phyloP scores from a whole-genome alignment of 2,797 vertebrate species.

The Staurois parvus region DNA sequence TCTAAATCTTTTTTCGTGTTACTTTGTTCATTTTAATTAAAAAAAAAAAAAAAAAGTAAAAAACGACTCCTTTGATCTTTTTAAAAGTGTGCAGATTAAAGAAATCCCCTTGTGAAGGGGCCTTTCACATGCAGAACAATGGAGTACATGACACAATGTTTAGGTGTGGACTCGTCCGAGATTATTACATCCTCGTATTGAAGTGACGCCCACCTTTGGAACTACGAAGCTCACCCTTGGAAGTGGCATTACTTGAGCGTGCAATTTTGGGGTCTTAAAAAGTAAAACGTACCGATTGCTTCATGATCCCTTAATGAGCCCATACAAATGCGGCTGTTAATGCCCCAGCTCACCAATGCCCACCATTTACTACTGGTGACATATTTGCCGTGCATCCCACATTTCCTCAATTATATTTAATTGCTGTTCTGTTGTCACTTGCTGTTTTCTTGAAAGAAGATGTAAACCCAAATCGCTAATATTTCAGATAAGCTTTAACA shows the following conservation, averaged over 20 bases:
- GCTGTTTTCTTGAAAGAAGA: too few species aligned
- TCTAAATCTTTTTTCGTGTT: not conserved
- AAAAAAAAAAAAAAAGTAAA: too few species aligned
- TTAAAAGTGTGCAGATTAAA: constrained; percentile 9
- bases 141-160: not conserved
- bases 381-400: too few species aligned
- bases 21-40: not conserved
- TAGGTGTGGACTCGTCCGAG: constrained; percentile 12
- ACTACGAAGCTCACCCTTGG: not conserved
- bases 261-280: not conserved
- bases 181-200: not conserved
- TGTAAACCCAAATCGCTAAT: too few species aligned
- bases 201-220: too few species aligned
- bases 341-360: too few species aligned
- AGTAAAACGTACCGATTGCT: not conserved
- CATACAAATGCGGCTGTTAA: not conserved
- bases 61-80: constrained; percentile 19
- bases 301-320: not conserved
- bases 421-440: too few species aligned
- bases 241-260: not conserved
- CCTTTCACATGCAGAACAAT: constrained; percentile 7
- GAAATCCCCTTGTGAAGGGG: not conserved
- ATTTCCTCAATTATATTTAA: too few species aligned
- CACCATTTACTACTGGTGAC: too few species aligned
- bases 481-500: too few species aligned